Percentiles rank a stretch among this genome's conserved stretches.
These are phyloP conservation scores for Enteromius mattozi DNA, from an alignment of 2,797 vertebrate species.

Conservation along the genomic window DNA sequence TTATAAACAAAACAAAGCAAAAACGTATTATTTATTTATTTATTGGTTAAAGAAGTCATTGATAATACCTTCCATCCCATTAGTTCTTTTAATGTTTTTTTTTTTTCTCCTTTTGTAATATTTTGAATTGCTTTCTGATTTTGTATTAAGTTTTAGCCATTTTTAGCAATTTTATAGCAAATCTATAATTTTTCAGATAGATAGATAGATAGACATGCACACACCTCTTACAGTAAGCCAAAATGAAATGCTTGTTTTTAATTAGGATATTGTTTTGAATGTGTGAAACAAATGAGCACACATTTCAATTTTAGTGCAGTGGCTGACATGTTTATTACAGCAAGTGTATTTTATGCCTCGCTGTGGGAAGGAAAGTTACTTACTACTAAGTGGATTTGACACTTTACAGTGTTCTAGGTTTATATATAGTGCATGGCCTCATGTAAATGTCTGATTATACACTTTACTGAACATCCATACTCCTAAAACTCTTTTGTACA, in stretches of 20 bases:
- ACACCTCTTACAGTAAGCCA: neutral
- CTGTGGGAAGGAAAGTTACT: neutral
- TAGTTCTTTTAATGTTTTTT: too few relatives aligned
- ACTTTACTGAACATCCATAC: slow-evolving; percentile 32
- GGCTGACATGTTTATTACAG: slow-evolving; percentile 51
- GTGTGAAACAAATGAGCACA: slow-evolving; percentile 32
- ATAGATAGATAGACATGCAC: neutral
- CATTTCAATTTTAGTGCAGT: slow-evolving; percentile 20
- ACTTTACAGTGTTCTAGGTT: neutral
- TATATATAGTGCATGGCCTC: neutral
- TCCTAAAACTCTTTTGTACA: slow-evolving; percentile 48
- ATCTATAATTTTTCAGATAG: too few relatives aligned
- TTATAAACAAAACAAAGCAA: too few relatives aligned
- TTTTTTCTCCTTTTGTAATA: too few relatives aligned
- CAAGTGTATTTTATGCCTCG: slow-evolving; percentile 20
- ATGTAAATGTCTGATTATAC: neutral
- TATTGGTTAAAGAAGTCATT: too few relatives aligned
- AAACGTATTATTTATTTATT: too few relatives aligned
- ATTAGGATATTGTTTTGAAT: slow-evolving; percentile 24
- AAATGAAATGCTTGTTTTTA: slow-evolving; percentile 16
- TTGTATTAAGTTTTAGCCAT: too few relatives aligned
- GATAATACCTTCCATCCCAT: too few relatives aligned
- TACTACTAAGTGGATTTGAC: neutral
- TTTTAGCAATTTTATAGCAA: too few relatives aligned
- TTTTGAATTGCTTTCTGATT: neutral